Evolutionary conservation across 2,113 vertebrate species (phyloP), one percentile per base, ranked within the genome.

Genomic region (Microtus oregoni): DNA sequence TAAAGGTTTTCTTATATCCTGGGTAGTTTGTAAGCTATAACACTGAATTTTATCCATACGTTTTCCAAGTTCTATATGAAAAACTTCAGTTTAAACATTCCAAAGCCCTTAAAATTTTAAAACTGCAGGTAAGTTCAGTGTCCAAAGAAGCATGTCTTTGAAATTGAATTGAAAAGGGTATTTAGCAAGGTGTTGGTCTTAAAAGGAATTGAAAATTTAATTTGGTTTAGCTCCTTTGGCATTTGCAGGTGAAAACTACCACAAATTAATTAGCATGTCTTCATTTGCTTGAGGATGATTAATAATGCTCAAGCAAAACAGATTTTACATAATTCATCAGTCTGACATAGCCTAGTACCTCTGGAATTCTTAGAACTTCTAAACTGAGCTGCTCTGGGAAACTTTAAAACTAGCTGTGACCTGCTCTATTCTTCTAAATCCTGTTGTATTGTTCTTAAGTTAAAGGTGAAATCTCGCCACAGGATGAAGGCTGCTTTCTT

Each of bases 291-390:
- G 83, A 82, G 97, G 86, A 94, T 98, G 98, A 98, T 98, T 98
- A 99, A 99, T 98, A 99, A 98, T 98, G 98, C 97, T 98, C 97
- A 96, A 96, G 91, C 89, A 98, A 98, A 97, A 72, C 78, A 95
- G 38, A 75, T 98, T 98, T 98, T 99, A 98, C 98, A 98, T 98
- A 98, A 98, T 99, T 98, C 96, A 98, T 99, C 98, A 98, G 97
- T 91, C 96, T 98, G 98, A 98, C 87, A 68, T 91, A 97, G 98
- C 95, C 87, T 97, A 97, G 70, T 93, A 97, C 73, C 89, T 98
- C 93, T 94, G 52, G 92, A 98, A 91, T 96, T 98, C 78, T 35
- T 0, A 6, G 98, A 97, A 94, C 83, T 92, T 97, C 87, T 93
- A 98, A 98, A 96, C 44, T 65, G 90, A 98, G 91, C 92, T 98